Percentiles rank a stretch among this genome's conserved stretches.
These are phyloP conservation scores for Polia nebulosa DNA, from an alignment of 2,888 invertebrate genomes.

Conservation along the genomic window DNA sequence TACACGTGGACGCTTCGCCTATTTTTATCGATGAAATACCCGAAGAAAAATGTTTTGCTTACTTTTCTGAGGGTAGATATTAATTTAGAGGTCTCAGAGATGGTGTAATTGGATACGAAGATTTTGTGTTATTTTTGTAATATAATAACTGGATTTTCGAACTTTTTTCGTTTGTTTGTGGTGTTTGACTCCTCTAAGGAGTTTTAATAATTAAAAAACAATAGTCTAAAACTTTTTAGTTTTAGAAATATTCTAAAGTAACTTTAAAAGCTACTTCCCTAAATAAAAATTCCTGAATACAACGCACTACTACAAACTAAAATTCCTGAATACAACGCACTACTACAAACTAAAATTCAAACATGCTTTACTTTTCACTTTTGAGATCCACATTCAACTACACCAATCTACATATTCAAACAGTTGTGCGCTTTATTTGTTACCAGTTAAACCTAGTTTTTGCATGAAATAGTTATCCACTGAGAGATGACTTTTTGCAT, in stretches of 20 bases:
- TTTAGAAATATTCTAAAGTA: not conserved
- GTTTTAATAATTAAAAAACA: not conserved
- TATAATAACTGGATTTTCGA: not conserved
- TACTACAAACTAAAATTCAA: constrained; percentile 1
- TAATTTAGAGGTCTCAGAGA: constrained; percentile 57
- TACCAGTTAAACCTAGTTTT: not conserved
- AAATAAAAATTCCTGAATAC: not conserved
- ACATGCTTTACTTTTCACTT: constrained; percentile 21
- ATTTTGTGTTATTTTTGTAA: constrained; percentile 39
- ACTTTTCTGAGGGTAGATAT: constrained; percentile 55
- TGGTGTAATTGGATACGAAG: constrained; percentile 42
- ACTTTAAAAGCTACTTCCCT: not conserved
- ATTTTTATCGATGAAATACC: constrained; percentile 72
- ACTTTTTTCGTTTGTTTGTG: not conserved
- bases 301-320: not conserved
- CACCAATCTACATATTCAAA: not conserved
- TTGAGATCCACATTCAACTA: constrained; percentile 31
- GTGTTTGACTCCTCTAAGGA: too few species aligned
- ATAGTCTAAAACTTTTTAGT: not conserved
- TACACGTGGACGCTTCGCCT: constrained; percentile 77
- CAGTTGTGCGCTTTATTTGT: constrained; percentile 21
- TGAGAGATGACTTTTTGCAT: constrained; percentile 1
- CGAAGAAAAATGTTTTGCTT: constrained; percentile 60
- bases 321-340: not conserved
- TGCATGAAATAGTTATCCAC: not conserved